Conservation (phyloP, 92 coral and sea anemone genomes). For the Palythoa grandis region DNA sequence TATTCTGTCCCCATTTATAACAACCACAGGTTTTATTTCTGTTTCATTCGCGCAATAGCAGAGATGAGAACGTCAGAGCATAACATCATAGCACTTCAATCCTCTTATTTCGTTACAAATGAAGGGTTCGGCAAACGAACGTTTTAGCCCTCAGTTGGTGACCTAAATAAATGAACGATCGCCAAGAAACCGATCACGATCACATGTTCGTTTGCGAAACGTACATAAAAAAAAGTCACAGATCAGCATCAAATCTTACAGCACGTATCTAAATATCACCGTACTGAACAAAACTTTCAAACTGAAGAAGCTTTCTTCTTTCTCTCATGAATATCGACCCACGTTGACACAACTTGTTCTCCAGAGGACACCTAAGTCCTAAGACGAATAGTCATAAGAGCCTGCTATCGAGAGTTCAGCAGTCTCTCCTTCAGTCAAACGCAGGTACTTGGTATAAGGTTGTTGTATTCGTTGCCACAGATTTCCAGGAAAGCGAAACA, state of each 20-base stretch:
- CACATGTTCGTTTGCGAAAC: constrained; percentile 6
- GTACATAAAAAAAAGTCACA: not conserved
- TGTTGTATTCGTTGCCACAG: not conserved
- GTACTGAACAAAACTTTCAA: not conserved
- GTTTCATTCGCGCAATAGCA: not conserved
- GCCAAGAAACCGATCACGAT: not conserved
- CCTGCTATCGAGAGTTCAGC: constrained; percentile 1
- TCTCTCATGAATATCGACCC: not conserved
- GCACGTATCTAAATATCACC: not conserved
- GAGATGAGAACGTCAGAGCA: not conserved
- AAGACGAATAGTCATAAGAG: not conserved
- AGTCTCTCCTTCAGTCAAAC: not conserved
- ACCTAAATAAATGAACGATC: not conserved
- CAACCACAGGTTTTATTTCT: not conserved
- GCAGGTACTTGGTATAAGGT: not conserved
- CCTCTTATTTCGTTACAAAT: not conserved
- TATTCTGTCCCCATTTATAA: constrained; percentile 87
- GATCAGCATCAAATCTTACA: not conserved
- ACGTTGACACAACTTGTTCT: not conserved
- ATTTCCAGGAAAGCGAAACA: not conserved
- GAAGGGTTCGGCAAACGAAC: not conserved
- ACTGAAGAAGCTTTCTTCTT: not conserved
- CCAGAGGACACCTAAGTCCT: too few relatives aligned
- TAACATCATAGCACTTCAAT: not conserved
- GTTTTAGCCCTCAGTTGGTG: not conserved